A percentile compares a stretch with the other conserved stretches of the same genome.
phyloP scores from a whole-genome alignment of 2,113 vertebrate species.

The Mustelus asterias region DNA sequence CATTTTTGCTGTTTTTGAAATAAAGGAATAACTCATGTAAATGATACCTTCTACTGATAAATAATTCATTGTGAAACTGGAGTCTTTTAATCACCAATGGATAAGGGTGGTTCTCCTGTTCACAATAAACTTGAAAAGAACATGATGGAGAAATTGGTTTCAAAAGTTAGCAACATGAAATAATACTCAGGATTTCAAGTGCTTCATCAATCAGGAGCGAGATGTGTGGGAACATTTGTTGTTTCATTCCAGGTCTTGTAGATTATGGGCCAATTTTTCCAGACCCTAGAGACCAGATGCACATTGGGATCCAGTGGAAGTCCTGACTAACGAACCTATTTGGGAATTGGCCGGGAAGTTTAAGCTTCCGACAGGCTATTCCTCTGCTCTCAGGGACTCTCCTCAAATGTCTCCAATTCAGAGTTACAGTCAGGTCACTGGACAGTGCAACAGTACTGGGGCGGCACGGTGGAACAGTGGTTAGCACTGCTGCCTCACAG shows the following conservation, averaged over 20 bases:
- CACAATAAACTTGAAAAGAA: neutral
- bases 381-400: no score
- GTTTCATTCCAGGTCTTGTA: neutral
- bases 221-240: neutral
- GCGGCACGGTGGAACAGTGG: no score
- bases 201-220: neutral
- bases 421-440: neutral
- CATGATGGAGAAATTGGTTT: neutral
- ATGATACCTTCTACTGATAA: neutral
- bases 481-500: no score
- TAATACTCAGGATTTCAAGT: neutral
- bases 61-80: slow-evolving; percentile 8
- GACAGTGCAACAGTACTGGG: no score
- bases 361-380: no score
- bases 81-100: neutral
- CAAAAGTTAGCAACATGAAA: neutral
- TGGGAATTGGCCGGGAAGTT: no score
- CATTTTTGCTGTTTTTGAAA: neutral
- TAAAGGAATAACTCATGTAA: neutral
- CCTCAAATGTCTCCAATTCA: no score
- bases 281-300: neutral
- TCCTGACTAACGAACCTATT: no score
- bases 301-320: no score
- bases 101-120: neutral
- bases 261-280: neutral